Evolutionary conservation across 2,113 vertebrate genomes (phyloP).

Genomic region (Bos taurus): DNA sequence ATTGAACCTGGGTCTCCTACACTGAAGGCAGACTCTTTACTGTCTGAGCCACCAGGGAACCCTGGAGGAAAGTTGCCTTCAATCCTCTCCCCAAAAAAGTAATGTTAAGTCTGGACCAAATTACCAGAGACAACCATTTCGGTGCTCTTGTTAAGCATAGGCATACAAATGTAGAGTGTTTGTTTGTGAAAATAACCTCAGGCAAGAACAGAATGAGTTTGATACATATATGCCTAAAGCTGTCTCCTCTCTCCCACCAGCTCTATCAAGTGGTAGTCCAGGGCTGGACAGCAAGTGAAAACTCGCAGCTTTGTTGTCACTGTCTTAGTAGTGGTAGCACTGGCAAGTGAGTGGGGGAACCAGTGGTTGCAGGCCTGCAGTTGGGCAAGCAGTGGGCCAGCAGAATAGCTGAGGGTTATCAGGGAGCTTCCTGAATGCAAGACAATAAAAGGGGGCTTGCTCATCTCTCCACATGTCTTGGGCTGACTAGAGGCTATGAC

Average conservation of each 20-base stretch:
- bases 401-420: not conserved
- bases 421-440: not conserved
- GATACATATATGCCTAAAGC: not conserved
- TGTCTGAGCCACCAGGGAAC: too few species aligned
- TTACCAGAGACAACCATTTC: not conserved
- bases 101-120: not conserved
- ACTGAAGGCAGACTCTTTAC: too few species aligned
- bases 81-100: not conserved
- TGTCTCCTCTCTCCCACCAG: not conserved
- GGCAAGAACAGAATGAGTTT: not conserved
- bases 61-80: not conserved
- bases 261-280: not conserved
- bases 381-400: not conserved
- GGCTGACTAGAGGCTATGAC: not conserved
- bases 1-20: too few species aligned
- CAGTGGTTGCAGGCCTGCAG: not conserved
- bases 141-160: not conserved
- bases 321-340: not conserved
- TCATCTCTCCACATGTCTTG: not conserved
- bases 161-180: not conserved
- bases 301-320: not conserved
- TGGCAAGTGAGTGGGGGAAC: not conserved
- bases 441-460: not conserved
- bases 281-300: not conserved
- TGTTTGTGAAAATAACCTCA: not conserved